Percentiles rank a stretch among this genome's conserved stretches.
These are phyloP conservation scores for Neuroterus valhalla DNA, from an alignment of 1,140 invertebrate species.

Conservation along the genomic window DNA sequence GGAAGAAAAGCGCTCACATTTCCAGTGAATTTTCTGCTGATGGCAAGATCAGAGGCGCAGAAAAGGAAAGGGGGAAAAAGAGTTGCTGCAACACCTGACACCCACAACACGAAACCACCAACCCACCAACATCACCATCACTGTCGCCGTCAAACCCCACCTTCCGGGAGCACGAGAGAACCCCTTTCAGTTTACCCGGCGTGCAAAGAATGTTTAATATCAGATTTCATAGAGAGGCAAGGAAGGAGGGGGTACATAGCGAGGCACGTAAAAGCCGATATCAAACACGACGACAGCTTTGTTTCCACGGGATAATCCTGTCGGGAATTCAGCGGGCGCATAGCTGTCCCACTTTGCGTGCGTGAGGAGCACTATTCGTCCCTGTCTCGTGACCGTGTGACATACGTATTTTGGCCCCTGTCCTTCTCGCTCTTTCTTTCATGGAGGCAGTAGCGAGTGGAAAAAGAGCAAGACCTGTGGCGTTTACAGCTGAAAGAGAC, in stretches of 20 bases:
- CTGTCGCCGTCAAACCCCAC: slow-evolving; percentile 43
- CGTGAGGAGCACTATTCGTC: slow-evolving; percentile 46
- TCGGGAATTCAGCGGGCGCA: slow-evolving; percentile 64
- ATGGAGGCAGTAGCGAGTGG: not conserved
- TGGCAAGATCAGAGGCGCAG: slow-evolving; percentile 39
- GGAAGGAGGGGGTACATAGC: slow-evolving; percentile 38
- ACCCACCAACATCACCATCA: slow-evolving; percentile 15
- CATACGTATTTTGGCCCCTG: slow-evolving; percentile 30
- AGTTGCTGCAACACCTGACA: slow-evolving; percentile 58
- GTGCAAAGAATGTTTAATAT: slow-evolving; percentile 73
- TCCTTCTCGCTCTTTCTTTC: slow-evolving; percentile 20
- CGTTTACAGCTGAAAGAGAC: slow-evolving; percentile 41
- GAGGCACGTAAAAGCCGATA: slow-evolving; percentile 67
- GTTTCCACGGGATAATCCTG: slow-evolving; percentile 70
- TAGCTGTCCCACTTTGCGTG: slow-evolving; percentile 52
- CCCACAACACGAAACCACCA: slow-evolving; percentile 50
- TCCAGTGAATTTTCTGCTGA: slow-evolving; percentile 45
- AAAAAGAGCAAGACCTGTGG: slow-evolving; percentile 15
- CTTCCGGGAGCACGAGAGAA: slow-evolving; percentile 47
- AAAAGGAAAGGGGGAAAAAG: slow-evolving; percentile 11
- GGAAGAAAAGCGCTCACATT: slow-evolving; percentile 44
- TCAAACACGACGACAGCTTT: slow-evolving; percentile 73
- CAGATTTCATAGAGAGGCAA: slow-evolving; percentile 67
- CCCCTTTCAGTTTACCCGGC: slow-evolving; percentile 61
- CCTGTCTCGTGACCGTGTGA: slow-evolving; percentile 32